A percentile compares a stretch with the other conserved stretches of the same genome.
These are phyloP conservation scores for Clivina fossor DNA, from an alignment of 2,888 invertebrate species.

Conservation along the genomic window DNA sequence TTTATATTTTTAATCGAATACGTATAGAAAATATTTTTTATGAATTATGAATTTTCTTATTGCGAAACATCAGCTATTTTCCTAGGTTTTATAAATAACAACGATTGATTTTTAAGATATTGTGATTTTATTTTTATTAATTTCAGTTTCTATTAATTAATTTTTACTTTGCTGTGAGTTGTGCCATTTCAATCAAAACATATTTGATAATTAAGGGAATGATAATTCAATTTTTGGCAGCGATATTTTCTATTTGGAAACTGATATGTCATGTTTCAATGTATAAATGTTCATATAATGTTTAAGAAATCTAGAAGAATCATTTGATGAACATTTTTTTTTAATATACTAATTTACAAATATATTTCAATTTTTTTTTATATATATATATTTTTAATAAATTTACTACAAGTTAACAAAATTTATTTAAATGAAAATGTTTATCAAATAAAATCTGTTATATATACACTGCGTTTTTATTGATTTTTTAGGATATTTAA, in stretches of 20 bases:
- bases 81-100: slow-evolving; percentile 17
- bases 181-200: slow-evolving; percentile 48
- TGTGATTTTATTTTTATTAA: slow-evolving; percentile 26
- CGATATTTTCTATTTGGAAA: no score
- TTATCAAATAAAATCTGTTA: not conserved
- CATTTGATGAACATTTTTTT: no score
- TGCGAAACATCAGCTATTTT: slow-evolving; percentile 19
- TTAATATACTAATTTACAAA: no score
- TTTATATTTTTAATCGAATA: not conserved
- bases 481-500: no score
- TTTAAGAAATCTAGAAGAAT: no score
- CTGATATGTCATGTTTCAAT: no score
- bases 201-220: slow-evolving; percentile 7
- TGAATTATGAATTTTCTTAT: slow-evolving; percentile 18
- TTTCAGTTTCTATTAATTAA: slow-evolving; percentile 23
- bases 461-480: not conserved
- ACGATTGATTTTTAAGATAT: slow-evolving; percentile 20
- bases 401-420: no score
- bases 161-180: slow-evolving; percentile 52
- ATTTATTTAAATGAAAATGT: no score
- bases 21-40: slow-evolving; percentile 6
- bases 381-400: no score
- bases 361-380: no score
- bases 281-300: no score
- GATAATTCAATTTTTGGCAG: no score